A percentile compares a stretch with the other conserved stretches of the same genome.
Conservation (phyloP, 2,113 vertebrate species). For the Xyliphius kryptos region DNA sequence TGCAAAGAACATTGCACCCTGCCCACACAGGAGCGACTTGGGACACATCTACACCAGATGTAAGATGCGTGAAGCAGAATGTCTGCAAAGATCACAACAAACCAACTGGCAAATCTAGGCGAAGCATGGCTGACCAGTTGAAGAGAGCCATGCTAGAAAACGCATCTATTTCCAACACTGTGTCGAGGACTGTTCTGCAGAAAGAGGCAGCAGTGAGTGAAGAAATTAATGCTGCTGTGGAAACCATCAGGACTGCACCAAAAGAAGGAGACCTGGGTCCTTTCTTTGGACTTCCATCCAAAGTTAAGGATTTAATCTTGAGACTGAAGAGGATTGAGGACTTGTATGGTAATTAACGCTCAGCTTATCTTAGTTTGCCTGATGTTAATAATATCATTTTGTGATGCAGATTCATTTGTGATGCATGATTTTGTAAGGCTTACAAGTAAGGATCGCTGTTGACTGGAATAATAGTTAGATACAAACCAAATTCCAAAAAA, state of each 20-base stretch:
- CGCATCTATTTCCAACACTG: constrained; percentile 62
- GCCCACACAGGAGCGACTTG: constrained; percentile 20
- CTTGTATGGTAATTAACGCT: constrained; percentile 77
- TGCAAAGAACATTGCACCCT: too few species aligned
- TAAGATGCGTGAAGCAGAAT: background rate
- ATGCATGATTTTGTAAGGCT: too few species aligned
- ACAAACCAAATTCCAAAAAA: too few species aligned
- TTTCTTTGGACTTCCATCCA: constrained; percentile 89
- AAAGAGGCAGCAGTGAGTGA: constrained; percentile 74
- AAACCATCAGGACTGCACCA: constrained; percentile 60
- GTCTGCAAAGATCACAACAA: background rate
- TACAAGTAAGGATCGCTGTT: too few species aligned
- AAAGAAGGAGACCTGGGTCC: constrained; percentile 77
- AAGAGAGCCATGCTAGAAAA: constrained; percentile 84
- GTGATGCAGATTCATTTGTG: too few species aligned
- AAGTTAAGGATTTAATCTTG: constrained; percentile 81
- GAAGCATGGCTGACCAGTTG: constrained; percentile 76
- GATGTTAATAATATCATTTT: too few species aligned
- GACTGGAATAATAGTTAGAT: too few species aligned
- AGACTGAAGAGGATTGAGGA: constrained; percentile 77
- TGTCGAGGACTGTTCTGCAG: constrained; percentile 69
- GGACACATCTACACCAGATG: constrained; percentile 43
- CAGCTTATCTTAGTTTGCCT: background rate
- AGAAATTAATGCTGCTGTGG: constrained; percentile 76
- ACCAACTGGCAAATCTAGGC: constrained; percentile 41